These are phyloP conservation scores for Carcina quercana DNA, from an alignment of 2,888 invertebrate species.

Conservation along the genomic window DNA sequence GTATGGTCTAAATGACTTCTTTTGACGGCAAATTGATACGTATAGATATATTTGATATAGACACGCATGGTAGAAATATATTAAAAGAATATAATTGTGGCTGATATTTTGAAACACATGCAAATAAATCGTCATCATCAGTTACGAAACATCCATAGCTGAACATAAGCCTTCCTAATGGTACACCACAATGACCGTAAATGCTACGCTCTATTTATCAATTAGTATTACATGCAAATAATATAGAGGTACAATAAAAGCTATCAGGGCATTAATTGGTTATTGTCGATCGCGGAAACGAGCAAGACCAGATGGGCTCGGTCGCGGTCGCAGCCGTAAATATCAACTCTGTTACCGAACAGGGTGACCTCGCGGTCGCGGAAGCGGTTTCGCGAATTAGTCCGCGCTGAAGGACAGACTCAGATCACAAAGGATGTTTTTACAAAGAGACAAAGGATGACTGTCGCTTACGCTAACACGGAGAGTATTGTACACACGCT, in stretches of 20 bases:
- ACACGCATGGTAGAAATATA: no score
- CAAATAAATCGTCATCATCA: background rate
- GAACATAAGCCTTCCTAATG: no score
- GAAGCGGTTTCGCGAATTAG: conserved; percentile 58
- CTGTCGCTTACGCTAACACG: no score
- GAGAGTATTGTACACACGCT: no score
- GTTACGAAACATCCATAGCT: no score
- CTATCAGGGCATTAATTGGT: background rate
- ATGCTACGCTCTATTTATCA: no score
- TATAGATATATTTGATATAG: no score
- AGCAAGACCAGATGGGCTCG: conserved; percentile 18
- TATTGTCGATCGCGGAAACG: conserved; percentile 34
- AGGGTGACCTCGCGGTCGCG: conserved; percentile 29
- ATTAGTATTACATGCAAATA: background rate
- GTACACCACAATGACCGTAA: no score
- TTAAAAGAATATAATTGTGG: no score
- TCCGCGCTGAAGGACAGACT: conserved; percentile 38
- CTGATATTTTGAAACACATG: no score
- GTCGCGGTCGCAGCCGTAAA: conserved; percentile 23
- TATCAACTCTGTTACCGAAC: conserved; percentile 30
- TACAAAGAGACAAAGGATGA: conserved; percentile 7
- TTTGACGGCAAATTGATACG: no score
- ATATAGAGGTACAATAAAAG: background rate
- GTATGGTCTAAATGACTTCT: no score
- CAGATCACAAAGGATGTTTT: conserved; percentile 6